Evolutionary conservation across 2,888 invertebrate species (phyloP), one percentile per base, ranked within the genome.

Genomic region (Tipula helvola): DNA sequence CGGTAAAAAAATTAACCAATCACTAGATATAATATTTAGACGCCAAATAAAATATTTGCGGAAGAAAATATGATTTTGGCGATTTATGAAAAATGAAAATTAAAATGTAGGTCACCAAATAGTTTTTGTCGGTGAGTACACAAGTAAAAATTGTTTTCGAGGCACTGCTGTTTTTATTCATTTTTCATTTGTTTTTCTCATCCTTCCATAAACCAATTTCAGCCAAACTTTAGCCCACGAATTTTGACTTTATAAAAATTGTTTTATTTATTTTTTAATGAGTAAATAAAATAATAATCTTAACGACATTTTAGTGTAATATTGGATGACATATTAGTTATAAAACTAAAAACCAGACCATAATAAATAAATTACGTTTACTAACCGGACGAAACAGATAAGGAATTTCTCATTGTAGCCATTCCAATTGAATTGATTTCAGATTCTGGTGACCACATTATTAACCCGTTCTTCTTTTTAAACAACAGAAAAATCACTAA

Each of bases 361-460:
- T 28, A 28, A 28, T 28, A 28, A 28, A 28, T 28, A 28, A 28
- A 28, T 1, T 28, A 28, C 28, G 1, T 28, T 28, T 87, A 93
- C 94, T 93, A 93, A 93, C 96, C 96, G 90, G 96, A 96, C 90
- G 96, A 95, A 90, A 94, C 93, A 91, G 95, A 95, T 89, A 93
- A 93, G 90, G 95, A 95, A 90, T 95, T 94, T 89, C 94, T 94
- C 92, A 95, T 93, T 88, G 94, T 95, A 88, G 90, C 91, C 96
- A 96, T 96, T 91, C 96, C 96, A 91, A 96, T 96, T 89, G 96
- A 96, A 91, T 94, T 96, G 91, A 96, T 96, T 93, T 96, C 96
- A 88, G 94, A 93, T 89, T 94, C 94, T 88, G 94, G 93, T 90
- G 94, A 93, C 95, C 95, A 95, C 94, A 95, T 94, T 89, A 89